phyloP scores from a whole-genome alignment of 2,888 invertebrate genomes.

The Allacma fusca region DNA sequence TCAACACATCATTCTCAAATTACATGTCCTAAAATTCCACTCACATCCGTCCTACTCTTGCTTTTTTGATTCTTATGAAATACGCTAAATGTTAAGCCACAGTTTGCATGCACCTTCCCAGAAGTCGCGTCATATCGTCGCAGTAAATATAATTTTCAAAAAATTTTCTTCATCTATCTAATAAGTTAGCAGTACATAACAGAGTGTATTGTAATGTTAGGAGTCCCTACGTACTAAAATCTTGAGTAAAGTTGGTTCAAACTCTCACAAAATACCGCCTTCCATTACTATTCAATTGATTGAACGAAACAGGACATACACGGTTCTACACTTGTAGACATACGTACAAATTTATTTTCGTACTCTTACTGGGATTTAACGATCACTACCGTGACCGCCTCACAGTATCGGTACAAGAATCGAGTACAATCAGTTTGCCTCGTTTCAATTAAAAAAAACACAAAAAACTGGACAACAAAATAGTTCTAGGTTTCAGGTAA shows the following conservation, averaged over 20 bases:
- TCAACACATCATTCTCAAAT: background rate
- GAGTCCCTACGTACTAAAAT: background rate
- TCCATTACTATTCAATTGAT: background rate
- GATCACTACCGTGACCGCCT: background rate
- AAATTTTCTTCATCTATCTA: background rate
- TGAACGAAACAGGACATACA: background rate
- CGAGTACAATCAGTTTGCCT: background rate
- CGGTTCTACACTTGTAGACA: background rate
- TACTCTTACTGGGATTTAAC: background rate
- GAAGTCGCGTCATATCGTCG: slow-evolving; percentile 30
- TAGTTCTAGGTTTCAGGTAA: background rate
- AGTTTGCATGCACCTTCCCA: slow-evolving; percentile 40
- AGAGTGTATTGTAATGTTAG: background rate
- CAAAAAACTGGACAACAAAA: background rate
- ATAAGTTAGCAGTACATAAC: background rate
- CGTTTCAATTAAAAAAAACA: background rate
- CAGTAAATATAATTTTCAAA: background rate
- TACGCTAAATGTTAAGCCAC: slow-evolving; percentile 22
- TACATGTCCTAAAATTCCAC: background rate
- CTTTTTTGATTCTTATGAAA: background rate
- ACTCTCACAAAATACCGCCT: background rate
- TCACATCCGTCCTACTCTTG: background rate
- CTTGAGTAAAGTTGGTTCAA: background rate
- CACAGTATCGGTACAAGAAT: background rate
- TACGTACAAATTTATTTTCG: background rate